Evolutionary conservation across 2,888 invertebrate genomes (phyloP), one percentile per base, ranked within the genome.

Genomic region (Limnephilus auricula): DNA sequence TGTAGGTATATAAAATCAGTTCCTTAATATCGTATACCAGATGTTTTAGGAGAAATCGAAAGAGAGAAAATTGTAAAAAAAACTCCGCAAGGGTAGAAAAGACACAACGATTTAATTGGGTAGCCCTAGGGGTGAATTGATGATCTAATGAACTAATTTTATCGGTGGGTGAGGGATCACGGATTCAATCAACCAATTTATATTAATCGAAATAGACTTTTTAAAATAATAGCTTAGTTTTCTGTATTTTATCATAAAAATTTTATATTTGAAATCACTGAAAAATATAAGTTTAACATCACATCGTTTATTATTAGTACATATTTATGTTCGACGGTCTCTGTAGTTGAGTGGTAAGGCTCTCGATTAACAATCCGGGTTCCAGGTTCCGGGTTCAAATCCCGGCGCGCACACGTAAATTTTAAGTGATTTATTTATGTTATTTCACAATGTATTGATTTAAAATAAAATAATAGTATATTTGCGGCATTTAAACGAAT

Each of bases 21-120:
- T 25, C 65, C 25, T 65, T 65, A n/a, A 50, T 65, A 25, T 32
- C 25, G 32, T 32, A 32, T 82, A 10, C 34, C 82, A 37, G 80
- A 34, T 82, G 82, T 82, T 82, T 37, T 34, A 32, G 34, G 34
- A 37, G 34, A n/a, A 82, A 82, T 82, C 34, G 34, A 25, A 34
- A 32, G 82, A 34, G 82, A 31, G 78, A 32, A 87, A 34, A 78
- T 78, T 87, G n/a, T 87, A 32, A 78, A 65, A 78, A 78, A 65
- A 78, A 78, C 65, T 87, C 25, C 15, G 31, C 34, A 18, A 18
- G 65, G 34, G 65, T 78, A 65, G 78, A 32, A 65, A 82, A 32
- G 82, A 82, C 82, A 82, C 82, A 82, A 34, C 82, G 82, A 37
- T 82, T 82, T 82, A 82, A 82, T 82, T 82, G 82, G 34, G 82